Base-by-base conservation (phyloP, 2,888 invertebrate species). In the Callosobruchus maculatus region DNA sequence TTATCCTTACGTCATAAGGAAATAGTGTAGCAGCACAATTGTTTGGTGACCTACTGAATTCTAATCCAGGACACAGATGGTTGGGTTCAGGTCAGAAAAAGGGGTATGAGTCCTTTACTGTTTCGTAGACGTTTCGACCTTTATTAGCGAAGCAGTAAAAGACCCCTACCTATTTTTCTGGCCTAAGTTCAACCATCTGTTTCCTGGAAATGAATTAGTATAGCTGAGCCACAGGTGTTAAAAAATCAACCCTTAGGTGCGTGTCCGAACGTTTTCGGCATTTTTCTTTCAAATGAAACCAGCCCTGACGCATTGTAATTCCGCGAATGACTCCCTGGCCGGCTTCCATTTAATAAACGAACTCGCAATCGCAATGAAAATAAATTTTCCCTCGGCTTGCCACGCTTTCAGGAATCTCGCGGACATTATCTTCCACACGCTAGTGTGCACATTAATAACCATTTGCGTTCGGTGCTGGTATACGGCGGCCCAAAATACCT, bases 331-430 rank as follows among this genome's bases (percentile, higher is more conserved):
- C 68, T 68, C 68, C 68, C 68, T 21, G 9, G 68, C 68, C 21
- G 20, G 68, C 20, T 21, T 68, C 22, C 22, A 68, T 68, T 22
- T 68, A 68, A 68, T 68, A 68, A 68, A 9, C 68, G 20, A 68
- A 22, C 21, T 68, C 21, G 68, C 68, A 68, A 68, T 68, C 68
- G 21, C 68, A 68, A 68, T 68, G 68, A 20, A 68, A n/a, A 68
- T 68, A 22, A 21, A 68, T 68, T 68, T 21, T 49, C 9, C 49
- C 49, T 18, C 13, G 49, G 49, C 49, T 18, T 49, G 49, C 49
- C 13, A 49, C 49, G 49, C 49, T 49, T 49, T 3, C 49, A 13
- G 49, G 49, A 49, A 49, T 49, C 49, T 49, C 49, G 49, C 49
- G 49, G 49, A 49, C 49, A 49, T 49, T 49, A 49, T 49, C 49